Evolutionary conservation across 2,797 vertebrate genomes (phyloP).

Genomic region (Phataginus tricuspis): DNA sequence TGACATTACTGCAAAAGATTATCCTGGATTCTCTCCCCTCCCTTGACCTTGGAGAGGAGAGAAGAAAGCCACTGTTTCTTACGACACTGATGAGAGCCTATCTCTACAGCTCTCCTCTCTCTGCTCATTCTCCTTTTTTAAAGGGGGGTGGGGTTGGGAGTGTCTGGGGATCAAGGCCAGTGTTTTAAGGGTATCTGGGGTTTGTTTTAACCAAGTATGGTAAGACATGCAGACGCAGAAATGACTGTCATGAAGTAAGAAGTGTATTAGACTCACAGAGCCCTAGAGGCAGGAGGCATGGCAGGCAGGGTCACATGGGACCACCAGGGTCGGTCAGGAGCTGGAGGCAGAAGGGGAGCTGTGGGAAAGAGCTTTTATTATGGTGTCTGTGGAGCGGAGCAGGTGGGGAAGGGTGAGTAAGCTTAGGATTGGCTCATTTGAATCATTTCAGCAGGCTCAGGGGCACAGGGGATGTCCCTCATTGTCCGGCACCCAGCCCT

Average conservation of each 20-base stretch:
- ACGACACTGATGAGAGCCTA: background rate
- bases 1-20: accelerated
- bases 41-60: background rate
- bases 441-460: background rate
- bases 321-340: no score
- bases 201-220: background rate
- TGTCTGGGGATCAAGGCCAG: background rate
- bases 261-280: background rate
- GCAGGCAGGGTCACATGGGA: accelerated
- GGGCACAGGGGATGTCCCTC: background rate
- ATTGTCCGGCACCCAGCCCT: background rate
- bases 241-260: background rate
- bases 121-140: background rate
- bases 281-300: background rate
- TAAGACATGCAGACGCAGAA: background rate
- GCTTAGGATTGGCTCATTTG: no score
- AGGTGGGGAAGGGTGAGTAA: accelerated
- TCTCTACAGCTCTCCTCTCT: no score
- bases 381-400: background rate
- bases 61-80: background rate
- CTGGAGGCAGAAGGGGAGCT: accelerated
- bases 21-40: background rate
- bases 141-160: background rate
- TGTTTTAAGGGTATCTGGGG: background rate
- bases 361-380: background rate